Conservation (phyloP, 2,888 invertebrate species). For the Troglohyphantes excavatus region DNA sequence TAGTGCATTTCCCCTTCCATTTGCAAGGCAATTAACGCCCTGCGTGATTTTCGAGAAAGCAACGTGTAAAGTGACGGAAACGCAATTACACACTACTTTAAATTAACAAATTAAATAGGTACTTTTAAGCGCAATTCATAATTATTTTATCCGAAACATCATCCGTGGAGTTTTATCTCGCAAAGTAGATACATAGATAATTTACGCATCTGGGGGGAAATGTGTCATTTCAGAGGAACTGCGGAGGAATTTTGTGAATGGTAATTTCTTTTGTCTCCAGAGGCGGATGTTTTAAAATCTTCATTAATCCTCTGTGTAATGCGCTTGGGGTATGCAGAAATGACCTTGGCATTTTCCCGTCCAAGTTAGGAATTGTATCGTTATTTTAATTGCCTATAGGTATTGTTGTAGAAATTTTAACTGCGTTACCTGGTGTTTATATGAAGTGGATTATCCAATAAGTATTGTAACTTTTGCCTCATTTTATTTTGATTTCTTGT, state of each 20-base stretch:
- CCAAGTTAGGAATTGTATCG: too few species aligned
- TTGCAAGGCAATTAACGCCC: conserved; percentile 34
- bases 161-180: background rate
- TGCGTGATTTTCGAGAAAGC: conserved; percentile 8
- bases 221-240: background rate
- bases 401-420: too few species aligned
- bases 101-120: conserved; percentile 47
- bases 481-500: too few species aligned
- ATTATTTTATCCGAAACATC: conserved; percentile 40
- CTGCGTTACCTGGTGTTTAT: too few species aligned
- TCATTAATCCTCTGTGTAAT: background rate
- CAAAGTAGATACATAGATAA: conserved; percentile 19
- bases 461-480: too few species aligned
- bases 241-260: background rate
- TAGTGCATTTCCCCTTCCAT: conserved; percentile 36
- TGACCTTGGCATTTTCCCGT: too few species aligned
- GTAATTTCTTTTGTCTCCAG: background rate
- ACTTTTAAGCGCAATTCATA: conserved; percentile 22
- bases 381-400: too few species aligned
- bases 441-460: too few species aligned
- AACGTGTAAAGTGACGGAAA: conserved; percentile 16
- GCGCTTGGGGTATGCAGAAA: too few species aligned
- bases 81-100: conserved; percentile 26
- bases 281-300: background rate
- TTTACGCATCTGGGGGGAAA: background rate